These are phyloP conservation scores for Fratercula arctica DNA, from an alignment of 2,797 vertebrate species.

Conservation along the genomic window DNA sequence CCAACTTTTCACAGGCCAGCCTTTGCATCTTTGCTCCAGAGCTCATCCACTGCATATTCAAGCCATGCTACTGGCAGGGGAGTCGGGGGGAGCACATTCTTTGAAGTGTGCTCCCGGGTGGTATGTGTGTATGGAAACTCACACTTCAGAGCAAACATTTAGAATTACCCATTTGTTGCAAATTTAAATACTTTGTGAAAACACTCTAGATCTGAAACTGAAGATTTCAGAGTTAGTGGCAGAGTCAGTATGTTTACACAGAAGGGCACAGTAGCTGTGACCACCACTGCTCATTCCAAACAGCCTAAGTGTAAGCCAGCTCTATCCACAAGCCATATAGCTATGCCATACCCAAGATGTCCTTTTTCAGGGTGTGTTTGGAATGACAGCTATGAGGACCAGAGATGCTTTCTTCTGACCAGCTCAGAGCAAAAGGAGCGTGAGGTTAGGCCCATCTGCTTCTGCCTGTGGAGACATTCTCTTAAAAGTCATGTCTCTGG, in stretches of 20 bases:
- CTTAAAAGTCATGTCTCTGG: neutral
- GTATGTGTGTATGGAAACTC: neutral
- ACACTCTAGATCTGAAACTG: neutral
- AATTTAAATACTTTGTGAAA: neutral
- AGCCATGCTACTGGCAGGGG: neutral
- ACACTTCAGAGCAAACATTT: neutral
- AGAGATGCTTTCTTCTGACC: neutral
- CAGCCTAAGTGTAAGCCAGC: neutral
- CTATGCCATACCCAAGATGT: neutral
- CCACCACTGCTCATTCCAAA: neutral
- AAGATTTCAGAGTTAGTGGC: neutral
- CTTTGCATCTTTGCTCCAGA: neutral
- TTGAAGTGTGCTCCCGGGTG: neutral
- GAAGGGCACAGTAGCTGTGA: neutral
- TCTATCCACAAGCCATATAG: neutral
- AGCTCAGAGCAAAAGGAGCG: neutral
- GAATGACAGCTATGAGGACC: neutral
- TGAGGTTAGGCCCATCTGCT: neutral
- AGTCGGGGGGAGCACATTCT: neutral
- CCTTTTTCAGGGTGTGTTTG: neutral
- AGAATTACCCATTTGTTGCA: neutral
- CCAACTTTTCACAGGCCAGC: neutral
- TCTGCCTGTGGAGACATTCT: neutral
- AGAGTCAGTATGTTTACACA: neutral
- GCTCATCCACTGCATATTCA: neutral